Conservation (phyloP, 2,113 vertebrate species). For the Danionella cerebrum region DNA sequence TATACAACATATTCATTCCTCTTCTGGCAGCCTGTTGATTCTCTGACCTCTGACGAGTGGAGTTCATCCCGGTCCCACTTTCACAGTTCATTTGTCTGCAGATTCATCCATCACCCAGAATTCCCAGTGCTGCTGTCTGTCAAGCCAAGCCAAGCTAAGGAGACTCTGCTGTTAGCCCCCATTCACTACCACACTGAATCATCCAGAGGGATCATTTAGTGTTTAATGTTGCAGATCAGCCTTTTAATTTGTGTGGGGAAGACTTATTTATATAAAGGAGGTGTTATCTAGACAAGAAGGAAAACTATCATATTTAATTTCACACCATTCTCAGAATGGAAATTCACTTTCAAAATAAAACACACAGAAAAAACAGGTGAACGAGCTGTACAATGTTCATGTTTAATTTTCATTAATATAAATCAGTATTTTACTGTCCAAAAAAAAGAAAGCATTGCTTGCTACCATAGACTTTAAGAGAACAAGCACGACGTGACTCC, state of each 20-base stretch:
- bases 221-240: no score
- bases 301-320: not conserved
- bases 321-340: no score
- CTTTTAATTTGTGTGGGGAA: conserved; percentile 11
- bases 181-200: conserved; percentile 10
- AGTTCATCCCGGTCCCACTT: not conserved
- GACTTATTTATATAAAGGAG: not conserved
- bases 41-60: not conserved
- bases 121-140: conserved; percentile 9
- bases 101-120: conserved; percentile 24
- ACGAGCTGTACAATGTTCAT: no score
- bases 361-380: no score
- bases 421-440: not conserved
- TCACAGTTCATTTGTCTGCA: conserved; percentile 37
- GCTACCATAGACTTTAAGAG: no score
- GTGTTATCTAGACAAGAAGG: not conserved
- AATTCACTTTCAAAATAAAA: no score
- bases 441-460: not conserved
- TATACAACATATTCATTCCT: not conserved
- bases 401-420: not conserved
- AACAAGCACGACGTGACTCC: not conserved
- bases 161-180: conserved; percentile 1
- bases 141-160: conserved; percentile 8
- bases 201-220: no score
- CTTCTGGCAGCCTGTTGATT: not conserved